These are phyloP conservation scores for Drosophila sp. DNA, from an alignment of 1,140 invertebrate genomes.

Conservation along the genomic window DNA sequence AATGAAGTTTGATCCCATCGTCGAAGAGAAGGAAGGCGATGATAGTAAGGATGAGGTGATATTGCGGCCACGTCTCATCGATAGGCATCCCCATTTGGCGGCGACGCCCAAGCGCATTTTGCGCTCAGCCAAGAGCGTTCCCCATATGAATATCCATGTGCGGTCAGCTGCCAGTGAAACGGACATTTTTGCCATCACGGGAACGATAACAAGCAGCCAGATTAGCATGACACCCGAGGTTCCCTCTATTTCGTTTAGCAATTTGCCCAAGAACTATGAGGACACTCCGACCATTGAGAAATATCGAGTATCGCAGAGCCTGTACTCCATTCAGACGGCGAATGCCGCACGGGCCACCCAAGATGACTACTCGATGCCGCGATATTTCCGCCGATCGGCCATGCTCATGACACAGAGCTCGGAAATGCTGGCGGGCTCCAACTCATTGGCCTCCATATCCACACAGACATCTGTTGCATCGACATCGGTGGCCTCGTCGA, in stretches of 20 bases:
- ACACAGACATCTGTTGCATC: slow-evolving; percentile 51
- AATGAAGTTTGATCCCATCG: slow-evolving; percentile 74
- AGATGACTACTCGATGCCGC: slow-evolving; percentile 81
- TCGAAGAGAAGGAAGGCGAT: slow-evolving; percentile 72
- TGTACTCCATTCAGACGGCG: slow-evolving; percentile 80
- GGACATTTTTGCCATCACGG: slow-evolving; percentile 80
- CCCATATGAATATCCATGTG: slow-evolving; percentile 74
- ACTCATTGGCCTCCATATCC: slow-evolving; percentile 57
- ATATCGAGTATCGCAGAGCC: slow-evolving; percentile 78
- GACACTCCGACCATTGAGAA: slow-evolving; percentile 83
- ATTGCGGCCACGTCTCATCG: slow-evolving; percentile 69
- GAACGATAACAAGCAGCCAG: slow-evolving; percentile 63
- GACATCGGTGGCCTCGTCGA: slow-evolving; percentile 52
- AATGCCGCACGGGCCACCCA: slow-evolving; percentile 67
- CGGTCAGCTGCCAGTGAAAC: slow-evolving; percentile 72
- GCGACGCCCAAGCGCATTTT: slow-evolving; percentile 64
- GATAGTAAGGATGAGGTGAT: slow-evolving; percentile 72
- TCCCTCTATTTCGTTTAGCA: slow-evolving; percentile 78
- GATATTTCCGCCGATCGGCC: slow-evolving; percentile 77
- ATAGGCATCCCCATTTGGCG: slow-evolving; percentile 68
- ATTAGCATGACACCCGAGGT: slow-evolving; percentile 83
- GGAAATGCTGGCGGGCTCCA: slow-evolving; percentile 59
- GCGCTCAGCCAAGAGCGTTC: slow-evolving; percentile 76
- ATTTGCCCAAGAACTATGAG: slow-evolving; percentile 82
- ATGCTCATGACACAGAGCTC: slow-evolving; percentile 72